phyloP scores from a whole-genome alignment of 2,888 invertebrate genomes.

The Epinotia demarniana region DNA sequence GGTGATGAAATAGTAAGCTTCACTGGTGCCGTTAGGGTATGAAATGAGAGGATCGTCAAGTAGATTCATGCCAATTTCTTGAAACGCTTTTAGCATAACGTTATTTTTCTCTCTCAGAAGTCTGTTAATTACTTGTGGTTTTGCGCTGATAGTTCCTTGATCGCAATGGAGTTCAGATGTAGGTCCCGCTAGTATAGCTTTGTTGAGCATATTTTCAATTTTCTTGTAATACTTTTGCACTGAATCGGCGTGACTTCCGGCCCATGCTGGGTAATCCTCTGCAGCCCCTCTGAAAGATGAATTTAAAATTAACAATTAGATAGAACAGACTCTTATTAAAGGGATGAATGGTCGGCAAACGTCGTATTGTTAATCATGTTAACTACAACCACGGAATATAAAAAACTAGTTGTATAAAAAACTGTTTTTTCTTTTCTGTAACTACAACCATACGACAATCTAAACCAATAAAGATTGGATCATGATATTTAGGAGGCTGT shows the following conservation, averaged over 20 bases:
- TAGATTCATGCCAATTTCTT: slow-evolving; percentile 25
- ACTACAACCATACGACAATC: too few relatives aligned
- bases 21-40: slow-evolving; percentile 10
- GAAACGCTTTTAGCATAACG: slow-evolving; percentile 16
- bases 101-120: slow-evolving; percentile 57
- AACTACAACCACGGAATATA: too few relatives aligned
- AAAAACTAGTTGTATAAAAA: too few relatives aligned
- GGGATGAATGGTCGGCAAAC: background rate
- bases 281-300: slow-evolving; percentile 17
- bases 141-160: slow-evolving; percentile 57
- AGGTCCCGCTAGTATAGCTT: slow-evolving; percentile 51
- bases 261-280: slow-evolving; percentile 85
- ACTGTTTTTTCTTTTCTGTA: too few relatives aligned
- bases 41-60: slow-evolving; percentile 12
- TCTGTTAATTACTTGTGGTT: slow-evolving; percentile 62
- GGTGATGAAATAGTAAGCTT: slow-evolving; percentile 1
- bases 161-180: slow-evolving; percentile 61
- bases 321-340: background rate
- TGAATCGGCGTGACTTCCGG: slow-evolving; percentile 82
- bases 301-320: background rate
- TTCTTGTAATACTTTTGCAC: slow-evolving; percentile 64
- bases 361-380: too few relatives aligned
- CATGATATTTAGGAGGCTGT: too few relatives aligned
- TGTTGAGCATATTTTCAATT: slow-evolving; percentile 55
- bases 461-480: too few relatives aligned